Conservation (phyloP, 2,888 invertebrate species). For the Boloria selene region DNA sequence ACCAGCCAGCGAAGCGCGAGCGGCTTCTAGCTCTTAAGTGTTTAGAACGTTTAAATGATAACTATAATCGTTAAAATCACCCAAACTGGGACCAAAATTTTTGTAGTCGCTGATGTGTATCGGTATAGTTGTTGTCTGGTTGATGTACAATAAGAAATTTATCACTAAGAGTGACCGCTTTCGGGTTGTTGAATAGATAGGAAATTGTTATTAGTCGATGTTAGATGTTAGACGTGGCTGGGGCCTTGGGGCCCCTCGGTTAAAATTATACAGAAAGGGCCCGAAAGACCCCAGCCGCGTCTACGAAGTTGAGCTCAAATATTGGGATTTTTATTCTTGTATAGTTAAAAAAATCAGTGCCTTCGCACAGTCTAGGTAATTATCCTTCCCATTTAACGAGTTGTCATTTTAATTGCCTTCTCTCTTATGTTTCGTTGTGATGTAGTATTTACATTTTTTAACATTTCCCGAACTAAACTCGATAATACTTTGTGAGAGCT, state of each 20-base stretch:
- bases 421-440: slow-evolving; percentile 49
- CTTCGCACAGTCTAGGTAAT: slow-evolving; percentile 44
- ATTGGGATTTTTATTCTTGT: slow-evolving; percentile 55
- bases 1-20: no score
- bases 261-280: background rate
- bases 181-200: slow-evolving; percentile 71
- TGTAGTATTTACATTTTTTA: slow-evolving; percentile 56
- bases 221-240: background rate
- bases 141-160: slow-evolving; percentile 65
- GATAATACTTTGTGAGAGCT: slow-evolving; percentile 70
- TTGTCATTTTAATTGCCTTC: slow-evolving; percentile 46
- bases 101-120: slow-evolving; percentile 58
- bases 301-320: slow-evolving; percentile 64
- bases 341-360: slow-evolving; percentile 49
- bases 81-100: slow-evolving; percentile 74
- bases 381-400: slow-evolving; percentile 44
- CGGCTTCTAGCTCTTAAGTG: background rate
- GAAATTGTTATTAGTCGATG: slow-evolving; percentile 55
- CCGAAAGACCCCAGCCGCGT: slow-evolving; percentile 31
- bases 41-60: slow-evolving; percentile 2
- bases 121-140: slow-evolving; percentile 60
- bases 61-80: slow-evolving; percentile 43
- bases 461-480: slow-evolving; percentile 64
- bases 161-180: slow-evolving; percentile 71
- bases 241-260: background rate